Base-by-base conservation (phyloP, 2,797 vertebrate genomes). In the Psittacula derbiana region DNA sequence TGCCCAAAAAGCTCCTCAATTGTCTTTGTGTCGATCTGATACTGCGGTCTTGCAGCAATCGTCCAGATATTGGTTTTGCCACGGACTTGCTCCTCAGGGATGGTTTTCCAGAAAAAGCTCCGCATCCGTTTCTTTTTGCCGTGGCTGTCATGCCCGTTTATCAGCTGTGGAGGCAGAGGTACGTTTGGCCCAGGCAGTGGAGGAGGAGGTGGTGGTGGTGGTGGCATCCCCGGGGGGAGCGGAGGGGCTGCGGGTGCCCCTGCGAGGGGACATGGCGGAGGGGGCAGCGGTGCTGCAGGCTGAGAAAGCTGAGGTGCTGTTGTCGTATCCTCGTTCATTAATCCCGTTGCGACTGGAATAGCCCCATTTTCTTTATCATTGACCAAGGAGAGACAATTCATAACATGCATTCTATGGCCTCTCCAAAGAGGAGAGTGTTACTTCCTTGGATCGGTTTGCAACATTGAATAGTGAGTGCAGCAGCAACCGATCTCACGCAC, bases 1-100 rank as follows among this genome's bases (percentile, higher is more conserved):
- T 99, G 99, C n/a, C 99, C 99, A n/a, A 99, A 99, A 72, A 99
- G 98, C 96, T 99, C 99, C 97, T 99, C 99, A 2, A 99, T 98
- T 0, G 98, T 99, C 97, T 98, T 98, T 2, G 99, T 98, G 11
- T 99, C 99, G 2, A 99, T 99, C 94, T 99, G 99, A 97, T 99
- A 99, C 93, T 99, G 98, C 21, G 98, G 97, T 9, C 98, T 98
- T 58, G 98, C 99, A 8, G 98, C 98, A 96, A 99, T 89, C 0
- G 99, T 99, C 99, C 99, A 99, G 97, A 99, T 99, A 96, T 99
- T 99, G 80, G 98, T 99, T 96, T 99, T 99, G 52, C 98, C 99
- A 0, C 98, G 98, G 11, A 99, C 99, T 93, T 99, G 99, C 93
- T 99, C 99, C 97, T 99, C 99, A 0, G 99, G 99, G 80, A 99